A percentile compares a stretch with the other conserved stretches of the same genome.
Conservation (phyloP, 2,797 vertebrate species). For the Danio aesculapii region DNA sequence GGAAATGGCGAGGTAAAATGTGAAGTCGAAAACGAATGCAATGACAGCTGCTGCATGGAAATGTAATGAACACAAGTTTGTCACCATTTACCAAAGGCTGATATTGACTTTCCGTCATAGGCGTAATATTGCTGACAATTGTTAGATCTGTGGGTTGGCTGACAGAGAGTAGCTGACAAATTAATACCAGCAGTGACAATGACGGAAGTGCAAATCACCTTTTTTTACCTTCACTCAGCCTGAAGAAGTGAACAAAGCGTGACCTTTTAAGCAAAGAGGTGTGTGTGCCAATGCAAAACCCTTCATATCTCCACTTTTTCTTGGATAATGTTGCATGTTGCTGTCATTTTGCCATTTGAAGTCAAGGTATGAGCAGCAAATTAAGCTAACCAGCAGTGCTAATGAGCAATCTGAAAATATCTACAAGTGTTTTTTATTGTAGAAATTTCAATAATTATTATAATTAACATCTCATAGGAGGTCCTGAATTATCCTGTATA, state of each 20-base stretch:
- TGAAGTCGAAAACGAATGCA: slow-evolving; percentile 43
- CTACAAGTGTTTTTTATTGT: too few species aligned
- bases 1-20: slow-evolving; percentile 58
- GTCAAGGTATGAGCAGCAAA: too few species aligned
- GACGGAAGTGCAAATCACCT: slow-evolving; percentile 39
- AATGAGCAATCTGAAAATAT: too few species aligned
- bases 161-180: slow-evolving; percentile 51
- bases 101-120: slow-evolving; percentile 72
- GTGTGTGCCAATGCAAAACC: slow-evolving; percentile 5
- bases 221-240: slow-evolving; percentile 28
- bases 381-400: too few species aligned
- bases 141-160: slow-evolving; percentile 69
- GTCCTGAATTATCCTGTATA: too few species aligned
- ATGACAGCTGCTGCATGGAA: slow-evolving; percentile 48
- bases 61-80: slow-evolving; percentile 62
- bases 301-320: too few species aligned
- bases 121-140: slow-evolving; percentile 64
- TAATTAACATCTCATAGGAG: too few species aligned
- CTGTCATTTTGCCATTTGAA: too few species aligned
- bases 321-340: too few species aligned
- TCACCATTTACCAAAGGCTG: slow-evolving; percentile 64
- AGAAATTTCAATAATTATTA: too few species aligned
- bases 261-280: slow-evolving; percentile 15
- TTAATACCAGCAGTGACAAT: slow-evolving; percentile 50
- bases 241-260: slow-evolving; percentile 11